phyloP scores from a whole-genome alignment of 2,797 vertebrate genomes.

The Jordanella pulchra region DNA sequence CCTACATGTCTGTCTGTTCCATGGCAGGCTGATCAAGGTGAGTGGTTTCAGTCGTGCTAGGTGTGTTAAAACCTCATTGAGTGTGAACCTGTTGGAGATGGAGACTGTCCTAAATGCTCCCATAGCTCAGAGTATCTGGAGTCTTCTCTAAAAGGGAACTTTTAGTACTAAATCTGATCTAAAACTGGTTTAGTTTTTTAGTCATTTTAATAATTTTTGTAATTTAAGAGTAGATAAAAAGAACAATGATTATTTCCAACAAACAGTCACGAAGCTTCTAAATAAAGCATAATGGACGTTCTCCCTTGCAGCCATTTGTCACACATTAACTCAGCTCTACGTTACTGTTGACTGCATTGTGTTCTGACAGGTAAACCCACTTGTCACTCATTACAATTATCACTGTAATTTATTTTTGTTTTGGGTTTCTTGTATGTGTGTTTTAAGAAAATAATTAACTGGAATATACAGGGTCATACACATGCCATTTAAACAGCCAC shows the following conservation, averaged over 20 bases:
- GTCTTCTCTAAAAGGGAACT: not conserved
- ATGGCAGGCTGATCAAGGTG: constrained; percentile 88
- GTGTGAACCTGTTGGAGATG: not conserved
- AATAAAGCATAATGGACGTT: not conserved
- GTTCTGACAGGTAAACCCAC: not conserved
- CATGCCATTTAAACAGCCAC: no score
- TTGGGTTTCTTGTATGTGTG: not conserved
- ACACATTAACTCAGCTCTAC: not conserved
- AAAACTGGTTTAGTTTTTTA: not conserved
- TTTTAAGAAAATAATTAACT: no score
- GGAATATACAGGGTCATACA: no score
- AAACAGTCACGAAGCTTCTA: not conserved
- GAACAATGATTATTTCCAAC: not conserved
- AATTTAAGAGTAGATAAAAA: not conserved
- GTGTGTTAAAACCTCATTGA: not conserved
- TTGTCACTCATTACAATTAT: not conserved
- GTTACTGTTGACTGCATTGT: not conserved
- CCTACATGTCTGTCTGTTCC: constrained; percentile 86
- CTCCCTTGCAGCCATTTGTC: constrained; percentile 1
- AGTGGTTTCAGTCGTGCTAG: constrained; percentile 66
- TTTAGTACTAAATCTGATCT: not conserved
- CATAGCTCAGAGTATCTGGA: not conserved
- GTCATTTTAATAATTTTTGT: not conserved
- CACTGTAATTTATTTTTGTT: not conserved
- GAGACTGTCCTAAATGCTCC: constrained; percentile 5